phyloP scores from a whole-genome alignment of 2,797 vertebrate genomes.

The Enteromius treurensis region DNA sequence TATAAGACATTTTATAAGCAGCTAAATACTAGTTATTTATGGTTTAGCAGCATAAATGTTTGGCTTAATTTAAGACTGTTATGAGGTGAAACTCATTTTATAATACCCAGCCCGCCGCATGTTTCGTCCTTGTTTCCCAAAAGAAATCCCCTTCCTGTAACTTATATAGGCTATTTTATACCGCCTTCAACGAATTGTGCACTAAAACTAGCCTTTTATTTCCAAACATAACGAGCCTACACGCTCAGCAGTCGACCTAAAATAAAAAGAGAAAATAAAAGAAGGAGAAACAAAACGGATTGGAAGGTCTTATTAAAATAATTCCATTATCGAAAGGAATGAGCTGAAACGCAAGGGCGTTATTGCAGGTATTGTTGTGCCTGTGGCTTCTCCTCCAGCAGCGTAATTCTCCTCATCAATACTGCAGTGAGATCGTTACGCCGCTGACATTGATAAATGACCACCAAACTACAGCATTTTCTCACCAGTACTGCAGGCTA shows the following conservation, averaged over 20 bases:
- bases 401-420: slow-evolving; percentile 61
- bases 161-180: background rate
- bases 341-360: slow-evolving; percentile 27
- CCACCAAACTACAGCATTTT: slow-evolving; percentile 50
- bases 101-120: background rate
- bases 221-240: background rate
- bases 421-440: slow-evolving; percentile 58
- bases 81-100: background rate
- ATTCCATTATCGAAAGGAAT: slow-evolving; percentile 44
- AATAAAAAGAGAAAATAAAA: slow-evolving; percentile 7
- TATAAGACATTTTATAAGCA: background rate
- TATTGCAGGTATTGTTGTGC: slow-evolving; percentile 47
- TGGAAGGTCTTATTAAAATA: slow-evolving; percentile 35
- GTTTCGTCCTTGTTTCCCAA: background rate
- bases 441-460: slow-evolving; percentile 66
- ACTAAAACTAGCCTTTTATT: slow-evolving; percentile 11
- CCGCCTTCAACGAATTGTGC: background rate
- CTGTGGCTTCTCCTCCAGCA: slow-evolving; percentile 48
- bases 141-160: background rate
- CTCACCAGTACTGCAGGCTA: slow-evolving; percentile 37
- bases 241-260: background rate
- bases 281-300: slow-evolving; percentile 4
- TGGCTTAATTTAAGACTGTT: background rate
- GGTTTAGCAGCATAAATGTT: background rate
- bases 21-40: background rate